Conservation (phyloP, 1,140 invertebrate species). For the Sitophilus oryzae region DNA sequence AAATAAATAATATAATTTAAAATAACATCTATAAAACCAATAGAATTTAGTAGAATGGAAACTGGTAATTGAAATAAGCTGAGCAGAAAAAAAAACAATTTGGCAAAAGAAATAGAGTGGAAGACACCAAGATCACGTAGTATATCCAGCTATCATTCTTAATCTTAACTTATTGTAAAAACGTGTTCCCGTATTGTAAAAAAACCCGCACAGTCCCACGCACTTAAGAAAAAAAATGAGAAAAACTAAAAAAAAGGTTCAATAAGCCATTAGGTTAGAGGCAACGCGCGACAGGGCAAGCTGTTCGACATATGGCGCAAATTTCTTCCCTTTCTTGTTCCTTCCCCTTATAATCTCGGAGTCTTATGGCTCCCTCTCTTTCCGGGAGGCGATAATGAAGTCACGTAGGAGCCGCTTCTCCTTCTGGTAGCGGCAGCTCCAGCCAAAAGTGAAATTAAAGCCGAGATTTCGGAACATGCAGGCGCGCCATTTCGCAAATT, state of each 20-base stretch:
- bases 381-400: conserved; percentile 15
- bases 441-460: conserved; percentile 24
- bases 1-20: too few relatives aligned
- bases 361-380: neutral
- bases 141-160: neutral
- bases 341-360: neutral
- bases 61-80: neutral
- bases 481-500: conserved; percentile 18
- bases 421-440: conserved; percentile 6
- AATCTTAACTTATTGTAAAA: neutral
- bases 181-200: neutral
- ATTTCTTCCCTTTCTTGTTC: conserved; percentile 13
- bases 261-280: conserved; percentile 20
- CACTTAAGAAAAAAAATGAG: neutral
- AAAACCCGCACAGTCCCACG: too few relatives aligned
- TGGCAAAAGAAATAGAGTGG: too few relatives aligned
- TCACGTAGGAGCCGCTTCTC: conserved; percentile 19
- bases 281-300: conserved; percentile 12
- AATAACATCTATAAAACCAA: too few relatives aligned
- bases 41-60: neutral
- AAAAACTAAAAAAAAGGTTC: neutral
- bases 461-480: conserved; percentile 17
- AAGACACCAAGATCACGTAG: neutral
- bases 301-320: conserved; percentile 17
- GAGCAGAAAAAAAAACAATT: neutral